phyloP scores from a whole-genome alignment of 2,888 invertebrate genomes.

The Yponomeuta cagnagella region DNA sequence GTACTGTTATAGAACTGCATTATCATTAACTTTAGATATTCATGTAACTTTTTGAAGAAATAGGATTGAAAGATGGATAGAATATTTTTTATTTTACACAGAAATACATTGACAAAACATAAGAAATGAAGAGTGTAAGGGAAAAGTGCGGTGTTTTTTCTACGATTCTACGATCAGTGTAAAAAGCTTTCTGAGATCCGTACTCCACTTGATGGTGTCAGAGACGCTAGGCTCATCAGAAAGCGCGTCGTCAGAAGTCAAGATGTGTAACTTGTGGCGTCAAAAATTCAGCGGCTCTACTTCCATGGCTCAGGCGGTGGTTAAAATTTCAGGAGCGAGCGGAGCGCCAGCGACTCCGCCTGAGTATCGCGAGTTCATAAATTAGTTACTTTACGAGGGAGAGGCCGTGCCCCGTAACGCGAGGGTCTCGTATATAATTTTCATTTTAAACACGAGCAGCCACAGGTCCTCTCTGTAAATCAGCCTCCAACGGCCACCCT shows the following conservation, averaged over 20 bases:
- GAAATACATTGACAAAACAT: too few relatives aligned
- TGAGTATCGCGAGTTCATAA: conserved; percentile 64
- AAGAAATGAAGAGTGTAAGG: not conserved
- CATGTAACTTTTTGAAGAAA: too few relatives aligned
- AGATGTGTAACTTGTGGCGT: conserved; percentile 43
- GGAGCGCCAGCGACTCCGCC: conserved; percentile 50
- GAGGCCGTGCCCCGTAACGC: conserved; percentile 51
- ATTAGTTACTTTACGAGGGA: conserved; percentile 68
- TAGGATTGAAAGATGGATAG: too few relatives aligned
- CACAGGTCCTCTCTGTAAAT: conserved; percentile 66
- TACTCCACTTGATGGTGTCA: not conserved
- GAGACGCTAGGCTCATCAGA: conserved; percentile 6
- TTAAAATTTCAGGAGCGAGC: conserved; percentile 63
- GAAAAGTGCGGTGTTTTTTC: too few relatives aligned
- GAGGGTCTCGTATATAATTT: conserved; percentile 60
- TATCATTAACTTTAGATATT: too few relatives aligned
- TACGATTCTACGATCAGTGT: not conserved
- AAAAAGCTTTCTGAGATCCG: not conserved
- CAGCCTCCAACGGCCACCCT: conserved; percentile 52
- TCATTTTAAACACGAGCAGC: conserved; percentile 64
- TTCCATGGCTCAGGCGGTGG: conserved; percentile 44
- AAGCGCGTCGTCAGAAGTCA: conserved; percentile 25
- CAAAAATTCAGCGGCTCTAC: conserved; percentile 46
- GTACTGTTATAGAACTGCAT: too few relatives aligned
- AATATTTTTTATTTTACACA: too few relatives aligned